phyloP scores from a whole-genome alignment of 1,140 invertebrate species.

The Microplitis mediator region DNA sequence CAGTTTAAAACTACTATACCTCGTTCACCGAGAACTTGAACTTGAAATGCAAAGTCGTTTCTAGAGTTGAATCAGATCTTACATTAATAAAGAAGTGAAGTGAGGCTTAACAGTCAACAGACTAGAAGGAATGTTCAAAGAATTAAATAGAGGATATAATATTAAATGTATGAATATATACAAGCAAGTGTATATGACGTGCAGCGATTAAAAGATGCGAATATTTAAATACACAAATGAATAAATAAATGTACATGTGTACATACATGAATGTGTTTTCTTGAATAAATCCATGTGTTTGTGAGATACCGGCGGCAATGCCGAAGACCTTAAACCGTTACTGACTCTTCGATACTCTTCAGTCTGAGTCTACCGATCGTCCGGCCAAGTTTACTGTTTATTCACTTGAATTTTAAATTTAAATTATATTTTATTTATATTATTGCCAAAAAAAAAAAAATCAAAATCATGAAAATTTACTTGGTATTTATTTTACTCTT shows the following conservation, averaged over 20 bases:
- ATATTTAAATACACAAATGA: conserved; percentile 22
- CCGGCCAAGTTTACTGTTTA: conserved; percentile 34
- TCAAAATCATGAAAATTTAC: conserved; percentile 34
- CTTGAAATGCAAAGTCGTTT: not conserved
- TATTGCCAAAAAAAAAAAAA: conserved; percentile 7
- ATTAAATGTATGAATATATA: not conserved
- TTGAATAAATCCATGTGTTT: conserved; percentile 5
- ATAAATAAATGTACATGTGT: conserved; percentile 24
- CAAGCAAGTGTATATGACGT: not conserved
- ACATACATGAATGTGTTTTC: not conserved
- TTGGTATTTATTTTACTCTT: conserved; percentile 31
- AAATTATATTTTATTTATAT: conserved; percentile 3
- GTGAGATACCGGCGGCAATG: conserved; percentile 12
- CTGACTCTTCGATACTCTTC: conserved; percentile 46
- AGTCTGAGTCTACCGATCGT: conserved; percentile 45
- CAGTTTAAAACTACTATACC: not conserved
- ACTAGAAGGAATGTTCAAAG: not conserved
- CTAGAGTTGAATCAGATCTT: not conserved
- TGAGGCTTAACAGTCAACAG: not conserved
- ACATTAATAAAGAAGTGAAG: not conserved
- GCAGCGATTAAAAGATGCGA: conserved; percentile 21
- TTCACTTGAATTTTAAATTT: not conserved
- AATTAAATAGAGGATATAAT: conserved; percentile 3
- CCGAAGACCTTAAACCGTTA: conserved; percentile 49
- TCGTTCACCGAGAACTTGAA: conserved; percentile 6